Base-by-base conservation (phyloP, 1,140 invertebrate genomes). In the Palaemon carinicauda region DNA sequence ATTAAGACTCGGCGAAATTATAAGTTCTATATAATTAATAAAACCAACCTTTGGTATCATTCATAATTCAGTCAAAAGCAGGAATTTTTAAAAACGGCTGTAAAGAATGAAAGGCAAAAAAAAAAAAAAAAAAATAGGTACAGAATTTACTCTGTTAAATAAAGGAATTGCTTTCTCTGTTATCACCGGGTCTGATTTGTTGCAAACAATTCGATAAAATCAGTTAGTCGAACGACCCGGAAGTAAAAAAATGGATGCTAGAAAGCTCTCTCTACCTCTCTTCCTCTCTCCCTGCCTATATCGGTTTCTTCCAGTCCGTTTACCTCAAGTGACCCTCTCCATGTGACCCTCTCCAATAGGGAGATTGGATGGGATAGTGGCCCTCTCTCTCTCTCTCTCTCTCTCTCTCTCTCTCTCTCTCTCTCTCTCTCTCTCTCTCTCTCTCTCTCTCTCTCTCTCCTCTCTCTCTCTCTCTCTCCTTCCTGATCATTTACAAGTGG, bases 331-430 rank as follows among this genome's bases (percentile, higher is more conserved):
- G n/a, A n/a, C 56, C 27, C 56, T 17, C n/a, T 27, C n/a, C 17
- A 41, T n/a, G n/a, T 27, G n/a, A n/a, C 56, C 27, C 56, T 17
- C n/a, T 27, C n/a, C 17, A 41, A 12, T 41, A 41, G 41, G 41
- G 12, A 41, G 41, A 41, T 41, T 41, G 41, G 41, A 41, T 41
- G 41, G 41, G 41, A 41, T 41, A 12, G 7, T 9, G 7, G 1
- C 65, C 29, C 65, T 71, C 21, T 24, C 21, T 24, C 1, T 71
- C 65, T 71, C 1, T n/a, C 21, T 24, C 1, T 71, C 65, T 71
- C 65, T 71, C 65, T 71, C 65, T 69, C 21, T 71, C 65, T 71
- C 65, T 71, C 65, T 71, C 65, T 71, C 21, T 71, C 65, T 71
- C 65, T 71, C 21, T 71, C 65, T 71, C 21, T 71, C 65, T 71